phyloP scores from a whole-genome alignment of 2,797 vertebrate species.

The Chromis chromis region DNA sequence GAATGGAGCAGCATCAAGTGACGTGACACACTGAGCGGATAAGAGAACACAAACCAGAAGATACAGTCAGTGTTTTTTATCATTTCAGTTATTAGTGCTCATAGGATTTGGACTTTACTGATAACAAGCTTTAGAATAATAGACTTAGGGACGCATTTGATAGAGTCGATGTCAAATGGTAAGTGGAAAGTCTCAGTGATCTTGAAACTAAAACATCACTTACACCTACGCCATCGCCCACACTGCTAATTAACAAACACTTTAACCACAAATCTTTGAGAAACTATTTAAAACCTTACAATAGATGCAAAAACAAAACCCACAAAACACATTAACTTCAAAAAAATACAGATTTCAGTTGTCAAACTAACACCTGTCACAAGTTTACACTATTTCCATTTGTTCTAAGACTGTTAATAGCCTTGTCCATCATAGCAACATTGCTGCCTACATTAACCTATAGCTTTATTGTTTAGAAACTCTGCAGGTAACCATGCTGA shows the following conservation, averaged over 20 bases:
- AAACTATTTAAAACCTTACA: background rate
- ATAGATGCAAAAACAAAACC: too few species aligned
- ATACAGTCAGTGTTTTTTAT: constrained; percentile 10
- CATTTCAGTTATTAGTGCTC: background rate
- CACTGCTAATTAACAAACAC: background rate
- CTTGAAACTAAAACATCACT: background rate
- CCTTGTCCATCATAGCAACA: too few species aligned
- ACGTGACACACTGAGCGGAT: constrained; percentile 11
- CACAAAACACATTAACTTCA: background rate
- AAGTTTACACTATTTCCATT: background rate
- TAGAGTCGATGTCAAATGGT: background rate
- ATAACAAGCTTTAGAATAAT: background rate
- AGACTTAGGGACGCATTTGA: background rate
- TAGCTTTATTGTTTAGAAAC: too few species aligned
- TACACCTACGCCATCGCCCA: background rate
- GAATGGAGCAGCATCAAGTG: constrained; percentile 16
- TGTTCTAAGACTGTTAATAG: too few species aligned
- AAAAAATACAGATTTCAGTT: background rate
- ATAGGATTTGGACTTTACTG: background rate
- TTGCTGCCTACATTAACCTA: too few species aligned
- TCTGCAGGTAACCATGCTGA: too few species aligned
- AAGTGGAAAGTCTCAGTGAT: background rate
- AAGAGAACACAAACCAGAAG: background rate
- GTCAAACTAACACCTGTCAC: background rate
- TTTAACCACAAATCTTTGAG: background rate